Base-by-base conservation (phyloP, 1,140 invertebrate species). In the Pararge aegeria region DNA sequence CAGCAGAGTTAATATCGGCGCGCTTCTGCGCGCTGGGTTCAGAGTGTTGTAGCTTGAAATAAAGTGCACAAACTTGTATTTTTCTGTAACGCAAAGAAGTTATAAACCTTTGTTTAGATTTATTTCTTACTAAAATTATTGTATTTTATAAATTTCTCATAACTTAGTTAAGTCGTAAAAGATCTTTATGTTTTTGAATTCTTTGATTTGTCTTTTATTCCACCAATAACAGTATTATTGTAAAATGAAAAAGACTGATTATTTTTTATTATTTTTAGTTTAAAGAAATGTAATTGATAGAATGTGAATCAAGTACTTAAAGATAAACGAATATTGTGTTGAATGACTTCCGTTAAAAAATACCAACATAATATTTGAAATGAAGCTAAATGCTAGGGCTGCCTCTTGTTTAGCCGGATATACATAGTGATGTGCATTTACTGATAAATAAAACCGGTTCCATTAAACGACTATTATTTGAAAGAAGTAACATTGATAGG, bases 1-100 rank as follows among this genome's bases (percentile, higher is more conserved):
- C 78, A 68, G 56, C 70, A 66, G 71, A 55, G 60, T 64, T 75
- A 71, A 49, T 21, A 67, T 75, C 76, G 75, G 79, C 80, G 78
- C 78, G 83, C 80, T 73, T 78, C 76, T 83, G 78, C 84, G 79
- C 77, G 68, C n/a, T 67, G 49, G 20, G 15, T 5, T 15, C 20
- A 21, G 20, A 5, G 38, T 42, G 13, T 42, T 42, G 18, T 18
- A 42, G 13, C 13, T 18, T 16, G 18, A 18, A 42, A 42, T 42
- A 42, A 42, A 18, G 5, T 18, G 18, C 5, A 18, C 0, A 24
- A 24, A 1, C 30, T 34, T 2, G 1, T 34, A 0, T 34, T 3
- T 12, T 34, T 2, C 3, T 34, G 30, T 34, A 12, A 7, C 7
- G n/a, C n/a, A n/a, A n/a, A n/a, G n/a, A n/a, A n/a, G n/a, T n/a